Evolutionary conservation across 2,113 vertebrate species (phyloP).

Genomic region (Oplegnathus fasciatus): DNA sequence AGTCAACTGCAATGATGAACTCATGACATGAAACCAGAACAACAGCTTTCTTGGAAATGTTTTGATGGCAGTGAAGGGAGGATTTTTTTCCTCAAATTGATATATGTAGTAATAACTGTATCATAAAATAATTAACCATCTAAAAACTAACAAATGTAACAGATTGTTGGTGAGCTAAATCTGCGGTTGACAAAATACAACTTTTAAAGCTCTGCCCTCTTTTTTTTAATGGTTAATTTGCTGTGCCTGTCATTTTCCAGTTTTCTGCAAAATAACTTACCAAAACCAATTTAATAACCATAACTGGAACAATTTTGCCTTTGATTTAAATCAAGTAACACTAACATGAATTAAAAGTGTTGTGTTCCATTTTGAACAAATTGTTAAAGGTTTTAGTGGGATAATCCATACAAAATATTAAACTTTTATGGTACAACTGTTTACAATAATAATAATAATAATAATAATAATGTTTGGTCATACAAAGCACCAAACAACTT

Average conservation of each 20-base stretch:
- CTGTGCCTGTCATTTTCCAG: background rate
- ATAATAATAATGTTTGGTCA: background rate
- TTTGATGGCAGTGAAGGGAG: conserved; percentile 20
- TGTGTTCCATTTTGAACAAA: background rate
- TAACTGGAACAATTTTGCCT: background rate
- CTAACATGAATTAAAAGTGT: background rate
- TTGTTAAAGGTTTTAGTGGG: background rate
- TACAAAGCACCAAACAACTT: background rate
- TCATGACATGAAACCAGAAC: conserved; percentile 57
- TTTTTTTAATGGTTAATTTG: background rate
- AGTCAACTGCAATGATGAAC: conserved; percentile 39
- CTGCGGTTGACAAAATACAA: background rate
- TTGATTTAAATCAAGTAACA: background rate
- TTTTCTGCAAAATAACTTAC: background rate
- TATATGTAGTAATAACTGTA: background rate
- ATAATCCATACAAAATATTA: background rate
- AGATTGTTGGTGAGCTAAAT: background rate
- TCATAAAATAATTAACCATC: background rate
- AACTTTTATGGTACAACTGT: background rate
- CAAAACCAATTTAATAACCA: background rate
- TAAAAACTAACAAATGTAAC: background rate
- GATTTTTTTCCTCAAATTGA: background rate
- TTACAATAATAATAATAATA: background rate
- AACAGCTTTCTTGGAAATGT: conserved; percentile 56
- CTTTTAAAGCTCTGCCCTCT: background rate